Percentiles rank a stretch among this genome's conserved stretches.
Evolutionary conservation across 2,797 vertebrate species (phyloP).

Genomic region (Lepus oiostolus): DNA sequence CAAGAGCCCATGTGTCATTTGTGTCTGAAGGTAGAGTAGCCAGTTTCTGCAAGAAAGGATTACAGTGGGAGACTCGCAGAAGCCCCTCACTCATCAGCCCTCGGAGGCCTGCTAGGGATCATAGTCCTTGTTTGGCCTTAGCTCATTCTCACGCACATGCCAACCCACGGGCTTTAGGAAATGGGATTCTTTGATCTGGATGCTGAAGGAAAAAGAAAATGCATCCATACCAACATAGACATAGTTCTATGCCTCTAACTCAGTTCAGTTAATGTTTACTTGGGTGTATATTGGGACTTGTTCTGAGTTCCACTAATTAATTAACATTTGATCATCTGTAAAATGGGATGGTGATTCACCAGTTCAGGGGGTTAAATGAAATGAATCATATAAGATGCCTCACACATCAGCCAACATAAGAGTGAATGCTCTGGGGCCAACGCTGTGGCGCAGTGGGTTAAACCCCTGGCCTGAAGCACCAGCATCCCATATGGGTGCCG

Average conservation of each 20-base stretch:
- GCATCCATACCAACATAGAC: neutral
- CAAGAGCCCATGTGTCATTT: neutral
- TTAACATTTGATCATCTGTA: constrained; percentile 10
- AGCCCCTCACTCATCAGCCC: neutral
- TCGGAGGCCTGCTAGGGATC: constrained; percentile 16
- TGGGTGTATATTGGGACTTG: neutral
- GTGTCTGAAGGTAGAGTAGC: neutral
- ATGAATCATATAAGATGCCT: neutral
- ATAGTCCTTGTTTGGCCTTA: neutral
- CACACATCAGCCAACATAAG: neutral
- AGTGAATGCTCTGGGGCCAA: too few species aligned
- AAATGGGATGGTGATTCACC: constrained; percentile 11
- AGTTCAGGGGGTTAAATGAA: neutral
- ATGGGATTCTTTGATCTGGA: constrained; percentile 32
- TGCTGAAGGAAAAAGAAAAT: neutral
- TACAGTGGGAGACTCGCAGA: neutral
- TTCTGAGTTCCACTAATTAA: neutral
- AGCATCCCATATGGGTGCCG: too few species aligned
- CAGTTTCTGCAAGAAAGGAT: neutral
- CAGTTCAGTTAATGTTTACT: neutral
- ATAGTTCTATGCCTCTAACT: neutral
- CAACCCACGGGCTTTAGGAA: neutral
- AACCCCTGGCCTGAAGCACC: too few species aligned
- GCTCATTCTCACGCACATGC: neutral
- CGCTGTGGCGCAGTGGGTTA: too few species aligned